These are phyloP conservation scores for Epizoanthus illoricatus DNA, from an alignment of 92 coral and sea anemone genomes.

Conservation along the genomic window DNA sequence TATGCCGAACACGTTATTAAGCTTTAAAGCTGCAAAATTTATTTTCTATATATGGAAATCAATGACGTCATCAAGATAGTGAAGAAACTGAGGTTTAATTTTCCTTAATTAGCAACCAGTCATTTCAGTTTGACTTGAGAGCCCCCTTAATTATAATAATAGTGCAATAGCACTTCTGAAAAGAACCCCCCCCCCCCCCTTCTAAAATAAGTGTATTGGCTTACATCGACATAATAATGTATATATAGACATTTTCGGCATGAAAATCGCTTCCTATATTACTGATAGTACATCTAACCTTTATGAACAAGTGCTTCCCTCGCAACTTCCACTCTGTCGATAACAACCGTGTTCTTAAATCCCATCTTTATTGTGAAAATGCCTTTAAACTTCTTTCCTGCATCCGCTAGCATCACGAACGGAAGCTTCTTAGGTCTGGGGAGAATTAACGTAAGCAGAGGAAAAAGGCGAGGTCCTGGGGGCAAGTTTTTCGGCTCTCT, in stretches of 20 bases:
- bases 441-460: slow-evolving; percentile 6
- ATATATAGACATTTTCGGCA: not conserved
- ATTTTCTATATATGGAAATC: no score
- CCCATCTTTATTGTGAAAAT: slow-evolving; percentile 12
- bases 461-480: slow-evolving; percentile 11
- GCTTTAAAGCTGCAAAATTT: no score
- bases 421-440: not conserved
- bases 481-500: slow-evolving; percentile 16
- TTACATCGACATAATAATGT: not conserved
- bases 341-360: slow-evolving; percentile 1
- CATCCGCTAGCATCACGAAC: slow-evolving; percentile 3
- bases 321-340: not conserved
- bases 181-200: no score
- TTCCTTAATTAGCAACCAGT: no score
- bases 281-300: not conserved
- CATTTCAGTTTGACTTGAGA: no score
- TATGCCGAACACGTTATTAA: no score
- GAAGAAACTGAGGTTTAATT: no score
- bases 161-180: no score
- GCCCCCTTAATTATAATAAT: no score
- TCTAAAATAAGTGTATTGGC: no score
- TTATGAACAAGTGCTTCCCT: slow-evolving; percentile 1
- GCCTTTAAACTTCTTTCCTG: slow-evolving; percentile 14
- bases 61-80: no score
- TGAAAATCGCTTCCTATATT: not conserved